Conservation (phyloP, 1,140 invertebrate species). For the Pseudoatta argentina region DNA sequence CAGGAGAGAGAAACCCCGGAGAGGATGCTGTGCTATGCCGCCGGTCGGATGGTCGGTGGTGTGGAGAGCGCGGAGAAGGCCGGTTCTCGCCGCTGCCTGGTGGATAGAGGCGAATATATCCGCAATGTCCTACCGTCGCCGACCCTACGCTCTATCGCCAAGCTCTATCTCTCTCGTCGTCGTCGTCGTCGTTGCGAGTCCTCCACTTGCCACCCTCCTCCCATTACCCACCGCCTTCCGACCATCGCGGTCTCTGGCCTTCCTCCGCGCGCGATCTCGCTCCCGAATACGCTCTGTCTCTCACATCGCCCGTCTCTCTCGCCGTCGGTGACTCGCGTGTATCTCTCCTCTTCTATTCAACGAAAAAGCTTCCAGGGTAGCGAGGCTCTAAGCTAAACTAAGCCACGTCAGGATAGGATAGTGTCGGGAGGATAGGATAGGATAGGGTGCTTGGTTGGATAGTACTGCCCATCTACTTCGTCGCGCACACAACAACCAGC, state of each 20-base stretch:
- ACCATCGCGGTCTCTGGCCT: constrained; percentile 44
- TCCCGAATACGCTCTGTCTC: constrained; percentile 42
- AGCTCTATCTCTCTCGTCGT: constrained; percentile 67
- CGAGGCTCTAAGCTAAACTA: constrained; percentile 84
- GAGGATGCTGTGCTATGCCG: constrained; percentile 75
- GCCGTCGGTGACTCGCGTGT: constrained; percentile 43
- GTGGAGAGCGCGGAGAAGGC: constrained; percentile 61
- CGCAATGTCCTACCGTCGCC: constrained; percentile 83
- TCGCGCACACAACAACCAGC: constrained; percentile 67
- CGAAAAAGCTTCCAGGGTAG: constrained; percentile 69
- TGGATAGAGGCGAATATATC: constrained; percentile 84
- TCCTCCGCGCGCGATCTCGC: constrained; percentile 49
- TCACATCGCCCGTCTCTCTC: constrained; percentile 49
- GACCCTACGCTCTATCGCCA: constrained; percentile 74
- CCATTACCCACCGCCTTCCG: constrained; percentile 52
- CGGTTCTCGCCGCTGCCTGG: constrained; percentile 59
- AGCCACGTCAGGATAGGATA: constrained; percentile 81
- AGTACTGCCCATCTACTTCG: constrained; percentile 69
- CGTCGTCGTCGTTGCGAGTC: constrained; percentile 40
- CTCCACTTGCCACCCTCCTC: constrained; percentile 6
- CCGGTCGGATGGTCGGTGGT: constrained; percentile 62
- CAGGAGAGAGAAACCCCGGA: constrained; percentile 80
- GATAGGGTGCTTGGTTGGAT: constrained; percentile 70
- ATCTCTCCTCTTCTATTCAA: constrained; percentile 63
- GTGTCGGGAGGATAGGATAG: constrained; percentile 77